Evolutionary conservation across 2,113 vertebrate genomes (phyloP), one percentile per base, ranked within the genome.

Genomic region (Apaloderma vittatum): DNA sequence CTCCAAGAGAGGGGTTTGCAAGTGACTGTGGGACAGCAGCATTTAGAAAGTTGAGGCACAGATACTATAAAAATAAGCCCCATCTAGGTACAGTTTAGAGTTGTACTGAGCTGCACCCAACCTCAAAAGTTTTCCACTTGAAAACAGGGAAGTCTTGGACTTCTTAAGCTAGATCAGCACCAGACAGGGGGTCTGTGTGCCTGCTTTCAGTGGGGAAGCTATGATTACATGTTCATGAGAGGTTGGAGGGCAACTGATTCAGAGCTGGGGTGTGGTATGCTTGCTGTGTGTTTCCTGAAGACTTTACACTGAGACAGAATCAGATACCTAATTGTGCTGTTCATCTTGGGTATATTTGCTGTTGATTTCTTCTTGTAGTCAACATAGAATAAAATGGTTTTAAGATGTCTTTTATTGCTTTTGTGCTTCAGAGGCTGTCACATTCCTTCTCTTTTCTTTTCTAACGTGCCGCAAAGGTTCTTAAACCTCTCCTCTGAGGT

Each of bases 371-470:
- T 61, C 37, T 78, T 78, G 30, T n/a, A 43, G 15, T 86, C 37
- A 43, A 80, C 9, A 8, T 51, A 34, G 37, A 71, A 89, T 58
- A 32, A 18, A 14, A 11, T 43, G 65, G 9, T 13, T 87, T 84
- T 51, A 78, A 63, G 37, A 8, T 90, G 11, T 18, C 16, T 86
- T 73, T 55, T 45, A n/a, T 32, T 73, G 21, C 1, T 0, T 79
- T 10, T 80, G 21, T 71, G 30, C 29, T 88, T 89, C 0, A 0
- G 63, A 80, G 24, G 9, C 30, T 57, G 11, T 91, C 37, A 19
- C 1, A 2, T 46, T 11, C 1, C 2, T 14, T 21, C 8, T 55
- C 14, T 29, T 11, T 58, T 55, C 58, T 32, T 2, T 11, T 45
- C 40, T 26, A 27, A n/a, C 5, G 3, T 49, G 10, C 11, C 2